A percentile compares a stretch with the other conserved stretches of the same genome.
phyloP scores from a whole-genome alignment of 2,888 invertebrate species.

The Psylliodes chrysocephalus region DNA sequence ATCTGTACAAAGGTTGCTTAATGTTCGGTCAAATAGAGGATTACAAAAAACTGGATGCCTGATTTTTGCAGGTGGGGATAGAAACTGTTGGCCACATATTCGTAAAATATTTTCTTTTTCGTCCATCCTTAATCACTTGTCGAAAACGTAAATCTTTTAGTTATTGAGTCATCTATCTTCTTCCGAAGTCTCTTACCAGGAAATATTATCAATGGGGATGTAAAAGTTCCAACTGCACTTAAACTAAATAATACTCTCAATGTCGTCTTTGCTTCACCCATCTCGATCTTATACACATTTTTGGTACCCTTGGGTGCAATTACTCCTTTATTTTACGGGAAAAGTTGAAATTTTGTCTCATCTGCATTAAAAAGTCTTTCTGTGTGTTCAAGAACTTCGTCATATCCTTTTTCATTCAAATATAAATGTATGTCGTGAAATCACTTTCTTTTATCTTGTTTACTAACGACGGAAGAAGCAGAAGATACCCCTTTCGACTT shows the following conservation, averaged over 20 bases:
- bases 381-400: too few relatives aligned
- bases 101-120: constrained; percentile 39
- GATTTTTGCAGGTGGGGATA: constrained; percentile 16
- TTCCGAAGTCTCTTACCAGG: constrained; percentile 35
- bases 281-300: too few relatives aligned
- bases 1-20: too few relatives aligned
- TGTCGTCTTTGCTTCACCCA: too few relatives aligned
- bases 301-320: constrained; percentile 27
- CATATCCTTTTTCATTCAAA: too few relatives aligned
- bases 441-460: constrained; percentile 47
- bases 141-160: constrained; percentile 14
- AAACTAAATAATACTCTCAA: too few relatives aligned
- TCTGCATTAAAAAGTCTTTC: too few relatives aligned
- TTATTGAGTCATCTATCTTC: constrained; percentile 23
- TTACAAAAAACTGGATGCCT: constrained; percentile 23
- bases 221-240: background rate
- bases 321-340: constrained; percentile 31
- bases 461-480: constrained; percentile 46
- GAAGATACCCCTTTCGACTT: constrained; percentile 46
- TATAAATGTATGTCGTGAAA: too few relatives aligned
- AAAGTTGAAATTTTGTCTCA: constrained; percentile 32
- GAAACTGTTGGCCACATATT: constrained; percentile 32
- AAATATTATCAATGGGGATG: constrained; percentile 29
- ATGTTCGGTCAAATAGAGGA: constrained; percentile 34
- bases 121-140: constrained; percentile 38